Base-by-base conservation (phyloP, 2,797 vertebrate genomes). In the Synaphobranchus kaupii region DNA sequence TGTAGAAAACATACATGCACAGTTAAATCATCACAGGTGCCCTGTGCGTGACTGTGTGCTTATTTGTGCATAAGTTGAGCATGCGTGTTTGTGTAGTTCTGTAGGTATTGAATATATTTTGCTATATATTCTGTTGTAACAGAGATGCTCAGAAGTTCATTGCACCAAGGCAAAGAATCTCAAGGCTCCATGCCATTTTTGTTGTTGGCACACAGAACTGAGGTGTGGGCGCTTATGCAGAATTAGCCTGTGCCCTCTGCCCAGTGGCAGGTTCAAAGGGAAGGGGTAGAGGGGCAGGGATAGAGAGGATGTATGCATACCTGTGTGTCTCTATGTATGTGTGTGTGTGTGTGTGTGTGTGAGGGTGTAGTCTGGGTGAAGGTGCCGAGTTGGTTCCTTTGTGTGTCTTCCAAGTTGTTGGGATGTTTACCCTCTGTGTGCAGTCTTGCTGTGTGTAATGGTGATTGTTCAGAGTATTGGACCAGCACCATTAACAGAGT, bases 401-500 rank as follows among this genome's bases (percentile, higher is more conserved):
- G 92, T 94, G 89, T 92, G 89, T 92, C 94, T 92, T 91, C 90
- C 92, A 94, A 94, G 94, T 94, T 91, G 84, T 83, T 85, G 80
- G 89, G 87, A 89, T 92, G 91, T 93, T 91, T 94, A 92, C 93
- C 90, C 22, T 66, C 63, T n/a, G 22, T 28, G 63, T 28, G 25
- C 93, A 93, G 91, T 94, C 93, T 92, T 93, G 93, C 90, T 93
- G 93, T 56, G 54, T 56, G 54, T 56, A 56, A 52, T 52, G 52
- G 9, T 52, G 52, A 52, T 52, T 56, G 54, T 56, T 56, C 94
- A 92, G 94, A 96, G 94, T 96, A 95, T 96, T 95, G 95, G 95
- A 96, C 96, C 96, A 95, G 94, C 93, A 94, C 95, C 96, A 96
- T 25, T 17, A 91, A 93, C 94, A 91, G 88, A 91, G 92, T 88